Conservation (phyloP, 2,888 invertebrate genomes). For the Elaeidobius kamerunicus region DNA sequence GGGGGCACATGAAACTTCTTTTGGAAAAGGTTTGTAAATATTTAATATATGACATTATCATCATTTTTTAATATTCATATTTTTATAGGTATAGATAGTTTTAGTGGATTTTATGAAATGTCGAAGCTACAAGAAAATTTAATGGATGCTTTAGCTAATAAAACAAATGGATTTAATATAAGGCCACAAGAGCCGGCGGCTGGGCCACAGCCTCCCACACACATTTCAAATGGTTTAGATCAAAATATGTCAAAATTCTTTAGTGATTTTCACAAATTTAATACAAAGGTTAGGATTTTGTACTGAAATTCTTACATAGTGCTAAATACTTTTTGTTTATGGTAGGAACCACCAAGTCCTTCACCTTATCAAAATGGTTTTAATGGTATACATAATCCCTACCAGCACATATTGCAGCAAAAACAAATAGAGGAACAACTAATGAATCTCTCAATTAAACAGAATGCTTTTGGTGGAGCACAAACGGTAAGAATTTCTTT, state of each 20-base stretch:
- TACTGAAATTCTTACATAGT: no score
- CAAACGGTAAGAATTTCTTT: slow-evolving; percentile 29
- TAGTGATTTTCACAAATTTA: slow-evolving; percentile 63
- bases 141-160: slow-evolving; percentile 42
- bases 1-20: slow-evolving; percentile 30
- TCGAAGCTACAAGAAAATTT: slow-evolving; percentile 39
- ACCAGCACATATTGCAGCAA: slow-evolving; percentile 42
- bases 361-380: slow-evolving; percentile 37
- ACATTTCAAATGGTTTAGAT: slow-evolving; percentile 43
- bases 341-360: slow-evolving; percentile 24
- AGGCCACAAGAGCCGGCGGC: slow-evolving; percentile 22
- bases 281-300: slow-evolving; percentile 18
- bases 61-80: background rate
- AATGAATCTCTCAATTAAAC: slow-evolving; percentile 43
- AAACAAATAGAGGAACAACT: slow-evolving; percentile 47
- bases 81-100: slow-evolving; percentile 28
- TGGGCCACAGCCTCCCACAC: slow-evolving; percentile 22
- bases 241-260: slow-evolving; percentile 66
- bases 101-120: slow-evolving; percentile 36
- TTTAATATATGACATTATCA: background rate
- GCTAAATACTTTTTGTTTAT: background rate
- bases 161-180: slow-evolving; percentile 34
- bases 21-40: slow-evolving; percentile 33
- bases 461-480: slow-evolving; percentile 26
- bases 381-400: slow-evolving; percentile 34